Evolutionary conservation across 2,888 invertebrate species (phyloP).

Genomic region (Campopleginae sp.): DNA sequence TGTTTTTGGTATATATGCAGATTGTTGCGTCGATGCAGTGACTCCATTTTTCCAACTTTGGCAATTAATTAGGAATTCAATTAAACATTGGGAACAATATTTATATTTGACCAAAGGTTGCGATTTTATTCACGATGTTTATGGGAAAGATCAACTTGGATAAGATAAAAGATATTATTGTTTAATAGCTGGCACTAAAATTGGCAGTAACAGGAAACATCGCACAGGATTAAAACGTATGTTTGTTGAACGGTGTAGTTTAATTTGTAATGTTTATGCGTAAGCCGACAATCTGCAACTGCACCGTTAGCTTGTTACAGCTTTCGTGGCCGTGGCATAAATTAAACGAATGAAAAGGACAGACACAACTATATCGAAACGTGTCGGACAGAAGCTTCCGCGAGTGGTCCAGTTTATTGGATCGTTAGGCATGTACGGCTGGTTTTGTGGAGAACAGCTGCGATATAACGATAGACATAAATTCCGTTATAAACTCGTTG

Average conservation of each 20-base stretch:
- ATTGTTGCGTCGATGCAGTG: no score
- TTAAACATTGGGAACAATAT: neutral
- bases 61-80: no score
- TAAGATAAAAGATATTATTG: neutral
- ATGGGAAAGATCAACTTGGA: neutral
- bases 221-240: conserved; percentile 10
- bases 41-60: no score
- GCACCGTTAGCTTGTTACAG: conserved; percentile 7
- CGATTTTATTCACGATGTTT: neutral
- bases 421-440: conserved; percentile 25
- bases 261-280: conserved; percentile 19
- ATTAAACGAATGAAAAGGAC: conserved; percentile 3
- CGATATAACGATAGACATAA: neutral
- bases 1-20: no score
- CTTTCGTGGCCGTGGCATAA: conserved; percentile 27
- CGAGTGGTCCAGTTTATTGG: conserved; percentile 33
- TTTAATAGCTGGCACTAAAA: neutral
- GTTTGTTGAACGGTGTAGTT: neutral
- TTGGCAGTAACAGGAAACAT: neutral
- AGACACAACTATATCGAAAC: conserved; percentile 5
- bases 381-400: conserved; percentile 39
- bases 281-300: conserved; percentile 1
- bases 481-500: neutral
- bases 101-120: neutral
- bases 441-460: conserved; percentile 11